Evolutionary conservation across 1,140 invertebrate genomes (phyloP), one percentile per base, ranked within the genome.

Genomic region (Leptopilina boulardi): DNA sequence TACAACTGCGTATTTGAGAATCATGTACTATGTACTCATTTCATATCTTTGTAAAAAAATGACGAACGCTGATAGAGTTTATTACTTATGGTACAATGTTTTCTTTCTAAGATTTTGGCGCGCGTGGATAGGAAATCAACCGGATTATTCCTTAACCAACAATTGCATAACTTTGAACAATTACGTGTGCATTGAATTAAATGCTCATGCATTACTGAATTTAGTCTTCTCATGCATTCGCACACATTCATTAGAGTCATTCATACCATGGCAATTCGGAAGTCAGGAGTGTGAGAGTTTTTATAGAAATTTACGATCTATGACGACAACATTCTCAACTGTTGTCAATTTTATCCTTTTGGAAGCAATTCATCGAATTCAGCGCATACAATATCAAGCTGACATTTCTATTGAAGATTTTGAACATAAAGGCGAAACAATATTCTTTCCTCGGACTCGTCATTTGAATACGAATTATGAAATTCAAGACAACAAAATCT

Each of bases 401-500:
- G 56, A 59, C 23, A 59, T 59, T 74, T 74, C 44, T 13, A 30
- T 74, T 47, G 42, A 42, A 47, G 18, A 80, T 44, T 80, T 77
- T 72, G 18, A 11, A 30, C 15, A 1, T 21, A 51, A 76, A 15
- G 15, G 47, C 19, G 10, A 77, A 76, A 73, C 0, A 1, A 54
- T 80, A 51, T 19, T 77, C 44, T 80, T 77, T 54, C 75, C 76
- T 4, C 21, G 74, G 19, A 78, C 73, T 13, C 47, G 72, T 47
- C 78, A 80, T 75, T 54, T 82, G 34, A 80, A 81, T 34, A 70
- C 79, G 34, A 66, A 75, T 15, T 71, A 81, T 19, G 56, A 80
- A 77, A 74, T 80, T 74, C 70, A 77, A 70, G 71, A 83, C 15
- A 38, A 77, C 15, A 80, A 74, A 59, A 74, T 76, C 26, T 18